A percentile compares a stretch with the other conserved stretches of the same genome.
These are phyloP conservation scores for Pseudomyrmex cubaensis DNA, from an alignment of 1,140 invertebrate species.

Conservation along the genomic window DNA sequence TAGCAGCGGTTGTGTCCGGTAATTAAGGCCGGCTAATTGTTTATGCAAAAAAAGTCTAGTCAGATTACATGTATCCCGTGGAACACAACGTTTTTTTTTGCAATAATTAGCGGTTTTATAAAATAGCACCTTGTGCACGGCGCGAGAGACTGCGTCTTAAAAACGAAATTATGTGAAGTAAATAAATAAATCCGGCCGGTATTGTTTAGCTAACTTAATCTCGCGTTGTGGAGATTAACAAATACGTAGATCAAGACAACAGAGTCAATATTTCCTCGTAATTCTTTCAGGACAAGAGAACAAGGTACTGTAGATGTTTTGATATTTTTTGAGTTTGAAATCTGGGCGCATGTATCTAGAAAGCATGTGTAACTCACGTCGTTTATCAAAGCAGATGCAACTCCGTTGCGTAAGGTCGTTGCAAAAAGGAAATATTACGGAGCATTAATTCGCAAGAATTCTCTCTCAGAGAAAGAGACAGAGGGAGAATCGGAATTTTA, in stretches of 20 bases:
- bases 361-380: neutral
- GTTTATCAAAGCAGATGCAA: slow-evolving; percentile 57
- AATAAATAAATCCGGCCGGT: slow-evolving; percentile 29
- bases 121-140: slow-evolving; percentile 18
- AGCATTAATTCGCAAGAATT: slow-evolving; percentile 55
- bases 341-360: too few species aligned
- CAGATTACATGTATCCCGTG: slow-evolving; percentile 59
- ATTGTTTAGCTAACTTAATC: slow-evolving; percentile 2
- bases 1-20: slow-evolving; percentile 66
- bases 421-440: slow-evolving; percentile 57
- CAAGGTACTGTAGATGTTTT: neutral
- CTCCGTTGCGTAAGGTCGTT: slow-evolving; percentile 51
- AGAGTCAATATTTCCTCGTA: too few species aligned
- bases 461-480: neutral
- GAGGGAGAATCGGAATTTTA: neutral
- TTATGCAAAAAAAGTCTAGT: slow-evolving; percentile 58
- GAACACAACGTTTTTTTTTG: slow-evolving; percentile 56
- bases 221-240: neutral
- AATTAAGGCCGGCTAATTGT: slow-evolving; percentile 59
- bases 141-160: neutral
- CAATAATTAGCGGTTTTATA: slow-evolving; percentile 73
- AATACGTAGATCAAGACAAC: too few species aligned
- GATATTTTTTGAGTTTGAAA: neutral
- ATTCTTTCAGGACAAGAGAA: too few species aligned
- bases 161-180: neutral